Percentiles rank a stretch among this genome's conserved stretches.
phyloP scores from a whole-genome alignment of 2,797 vertebrate genomes.

The Pipistrellus nathusii region DNA sequence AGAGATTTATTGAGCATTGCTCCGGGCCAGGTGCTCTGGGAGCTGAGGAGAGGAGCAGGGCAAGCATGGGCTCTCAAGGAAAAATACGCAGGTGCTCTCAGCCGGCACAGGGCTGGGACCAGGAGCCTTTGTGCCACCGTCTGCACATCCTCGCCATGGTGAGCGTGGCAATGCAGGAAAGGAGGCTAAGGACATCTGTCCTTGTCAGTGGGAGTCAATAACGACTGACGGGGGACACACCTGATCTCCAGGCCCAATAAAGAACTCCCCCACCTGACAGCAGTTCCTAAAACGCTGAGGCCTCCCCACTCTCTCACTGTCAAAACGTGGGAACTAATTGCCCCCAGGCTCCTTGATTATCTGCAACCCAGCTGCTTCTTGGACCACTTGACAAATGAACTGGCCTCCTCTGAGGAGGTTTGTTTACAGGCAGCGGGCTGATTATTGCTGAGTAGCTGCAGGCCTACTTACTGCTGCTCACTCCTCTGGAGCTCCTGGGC shows the following conservation, averaged over 20 bases:
- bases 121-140: background rate
- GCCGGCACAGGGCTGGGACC: background rate
- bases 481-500: background rate
- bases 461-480: slow-evolving; percentile 46
- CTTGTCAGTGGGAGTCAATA: background rate
- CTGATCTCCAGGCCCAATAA: slow-evolving; percentile 59
- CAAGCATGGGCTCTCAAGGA: background rate
- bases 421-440: slow-evolving; percentile 36
- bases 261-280: slow-evolving; percentile 44
- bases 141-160: too few species aligned
- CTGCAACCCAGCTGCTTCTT: slow-evolving; percentile 72
- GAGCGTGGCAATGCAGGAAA: background rate
- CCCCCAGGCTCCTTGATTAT: slow-evolving; percentile 78
- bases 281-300: background rate
- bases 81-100: background rate
- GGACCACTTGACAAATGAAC: slow-evolving; percentile 76
- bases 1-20: slow-evolving; percentile 37
- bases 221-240: slow-evolving; percentile 46
- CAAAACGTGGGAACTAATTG: slow-evolving; percentile 77
- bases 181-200: background rate
- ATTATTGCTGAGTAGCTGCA: slow-evolving; percentile 29
- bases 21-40: slow-evolving; percentile 39
- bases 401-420: slow-evolving; percentile 1
- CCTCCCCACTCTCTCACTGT: slow-evolving; percentile 71
- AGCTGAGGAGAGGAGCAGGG: background rate